Evolutionary conservation across 2,797 vertebrate species (phyloP).

Genomic region (Gila robusta): DNA sequence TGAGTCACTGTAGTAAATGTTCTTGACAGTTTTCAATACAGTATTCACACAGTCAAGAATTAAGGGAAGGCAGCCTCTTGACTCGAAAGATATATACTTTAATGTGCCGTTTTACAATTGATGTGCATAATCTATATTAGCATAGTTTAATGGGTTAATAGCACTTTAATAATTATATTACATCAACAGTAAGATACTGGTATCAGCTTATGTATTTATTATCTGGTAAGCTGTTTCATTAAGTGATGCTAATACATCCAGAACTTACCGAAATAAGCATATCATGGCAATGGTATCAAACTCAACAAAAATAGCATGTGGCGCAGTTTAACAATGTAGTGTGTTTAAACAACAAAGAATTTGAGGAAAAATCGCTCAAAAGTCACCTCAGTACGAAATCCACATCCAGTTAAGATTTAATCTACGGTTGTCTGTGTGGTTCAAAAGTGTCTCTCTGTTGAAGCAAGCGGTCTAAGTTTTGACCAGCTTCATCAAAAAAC

Average conservation of each 20-base stretch:
- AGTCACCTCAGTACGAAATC: not conserved
- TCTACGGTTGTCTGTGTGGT: slow-evolving; percentile 40
- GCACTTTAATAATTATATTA: not conserved
- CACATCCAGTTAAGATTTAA: not conserved
- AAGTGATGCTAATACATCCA: not conserved
- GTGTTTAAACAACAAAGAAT: not conserved
- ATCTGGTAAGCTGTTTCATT: not conserved
- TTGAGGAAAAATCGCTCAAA: not conserved
- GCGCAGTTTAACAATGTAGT: not conserved
- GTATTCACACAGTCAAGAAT: not conserved
- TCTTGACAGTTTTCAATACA: not conserved
- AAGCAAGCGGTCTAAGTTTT: slow-evolving; percentile 55
- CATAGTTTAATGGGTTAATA: not conserved
- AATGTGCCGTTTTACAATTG: not conserved
- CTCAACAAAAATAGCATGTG: not conserved
- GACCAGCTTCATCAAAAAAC: slow-evolving; percentile 61
- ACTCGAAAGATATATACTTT: not conserved
- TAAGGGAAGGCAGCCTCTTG: not conserved
- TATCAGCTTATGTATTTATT: not conserved
- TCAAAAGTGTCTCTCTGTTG: slow-evolving; percentile 59
- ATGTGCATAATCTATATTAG: not conserved
- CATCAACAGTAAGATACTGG: not conserved
- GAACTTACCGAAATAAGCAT: not conserved
- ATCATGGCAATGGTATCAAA: not conserved
- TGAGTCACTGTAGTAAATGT: not conserved